Conservation (phyloP, 2,888 invertebrate species). For the Teleogryllus oceanicus region DNA sequence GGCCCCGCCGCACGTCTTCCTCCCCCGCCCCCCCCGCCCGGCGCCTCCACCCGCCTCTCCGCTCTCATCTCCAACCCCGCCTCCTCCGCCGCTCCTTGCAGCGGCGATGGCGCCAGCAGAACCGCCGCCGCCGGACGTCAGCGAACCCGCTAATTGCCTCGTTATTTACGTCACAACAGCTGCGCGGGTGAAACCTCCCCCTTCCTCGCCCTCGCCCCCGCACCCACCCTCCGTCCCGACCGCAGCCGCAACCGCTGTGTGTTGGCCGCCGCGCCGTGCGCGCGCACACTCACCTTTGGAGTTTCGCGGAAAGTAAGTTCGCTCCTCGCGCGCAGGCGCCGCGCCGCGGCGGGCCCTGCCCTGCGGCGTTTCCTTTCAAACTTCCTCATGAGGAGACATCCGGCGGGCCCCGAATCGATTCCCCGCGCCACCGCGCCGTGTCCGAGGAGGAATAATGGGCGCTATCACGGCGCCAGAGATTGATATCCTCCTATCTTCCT, state of each 20-base stretch:
- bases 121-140: not conserved
- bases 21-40: not conserved
- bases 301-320: not conserved
- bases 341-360: not conserved
- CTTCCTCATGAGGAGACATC: not conserved
- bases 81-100: not conserved
- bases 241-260: not conserved
- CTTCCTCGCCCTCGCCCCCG: not conserved
- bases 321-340: not conserved
- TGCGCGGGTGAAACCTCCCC: not conserved
- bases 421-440: too few species aligned
- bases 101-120: not conserved
- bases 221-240: not conserved
- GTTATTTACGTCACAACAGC: slow-evolving; percentile 2
- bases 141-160: slow-evolving; percentile 10
- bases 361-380: not conserved
- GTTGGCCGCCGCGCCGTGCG: too few species aligned
- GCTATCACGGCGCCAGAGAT: too few species aligned
- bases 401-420: too few species aligned
- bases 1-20: not conserved
- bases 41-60: not conserved
- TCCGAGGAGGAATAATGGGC: too few species aligned
- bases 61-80: not conserved
- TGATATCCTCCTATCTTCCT: too few species aligned
- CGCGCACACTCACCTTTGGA: not conserved